Evolutionary conservation across 2,797 vertebrate species (phyloP).

Genomic region (Acanthurus tractus): DNA sequence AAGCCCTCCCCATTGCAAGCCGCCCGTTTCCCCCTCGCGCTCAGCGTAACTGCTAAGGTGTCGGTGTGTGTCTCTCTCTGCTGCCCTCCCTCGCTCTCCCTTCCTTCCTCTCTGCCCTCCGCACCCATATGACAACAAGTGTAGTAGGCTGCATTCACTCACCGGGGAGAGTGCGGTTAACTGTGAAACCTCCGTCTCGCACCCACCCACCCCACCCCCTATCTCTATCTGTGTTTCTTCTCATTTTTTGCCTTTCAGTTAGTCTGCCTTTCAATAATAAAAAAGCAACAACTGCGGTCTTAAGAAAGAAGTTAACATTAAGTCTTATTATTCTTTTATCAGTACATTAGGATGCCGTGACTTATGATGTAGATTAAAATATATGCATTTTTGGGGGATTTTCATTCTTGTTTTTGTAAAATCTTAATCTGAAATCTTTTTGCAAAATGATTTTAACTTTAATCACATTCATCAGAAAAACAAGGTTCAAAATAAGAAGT

Average conservation of each 20-base stretch:
- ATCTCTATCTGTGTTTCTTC: too few species aligned
- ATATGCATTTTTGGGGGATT: neutral
- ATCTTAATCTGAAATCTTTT: neutral
- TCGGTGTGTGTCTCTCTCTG: slow-evolving; percentile 52
- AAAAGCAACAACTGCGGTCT: too few species aligned
- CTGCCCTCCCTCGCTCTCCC: slow-evolving; percentile 34
- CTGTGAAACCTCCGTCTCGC: slow-evolving; percentile 7
- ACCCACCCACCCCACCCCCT: too few species aligned
- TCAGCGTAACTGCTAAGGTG: slow-evolving; percentile 52
- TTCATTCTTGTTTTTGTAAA: neutral
- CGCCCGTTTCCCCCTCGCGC: slow-evolving; percentile 19
- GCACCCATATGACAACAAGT: slow-evolving; percentile 50
- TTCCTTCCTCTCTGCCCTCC: slow-evolving; percentile 35
- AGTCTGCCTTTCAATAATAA: too few species aligned
- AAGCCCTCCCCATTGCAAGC: slow-evolving; percentile 62
- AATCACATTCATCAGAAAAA: too few species aligned
- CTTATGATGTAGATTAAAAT: neutral
- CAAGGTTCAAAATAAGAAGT: neutral
- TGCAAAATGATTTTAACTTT: too few species aligned
- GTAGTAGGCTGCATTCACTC: slow-evolving; percentile 20
- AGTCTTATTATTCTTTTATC: neutral
- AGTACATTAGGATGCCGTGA: neutral
- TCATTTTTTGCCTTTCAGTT: too few species aligned
- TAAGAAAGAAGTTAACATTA: too few species aligned
- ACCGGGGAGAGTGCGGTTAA: neutral